Evolutionary conservation across 2,113 vertebrate species (phyloP).

Genomic region (Zosterops japonicus): DNA sequence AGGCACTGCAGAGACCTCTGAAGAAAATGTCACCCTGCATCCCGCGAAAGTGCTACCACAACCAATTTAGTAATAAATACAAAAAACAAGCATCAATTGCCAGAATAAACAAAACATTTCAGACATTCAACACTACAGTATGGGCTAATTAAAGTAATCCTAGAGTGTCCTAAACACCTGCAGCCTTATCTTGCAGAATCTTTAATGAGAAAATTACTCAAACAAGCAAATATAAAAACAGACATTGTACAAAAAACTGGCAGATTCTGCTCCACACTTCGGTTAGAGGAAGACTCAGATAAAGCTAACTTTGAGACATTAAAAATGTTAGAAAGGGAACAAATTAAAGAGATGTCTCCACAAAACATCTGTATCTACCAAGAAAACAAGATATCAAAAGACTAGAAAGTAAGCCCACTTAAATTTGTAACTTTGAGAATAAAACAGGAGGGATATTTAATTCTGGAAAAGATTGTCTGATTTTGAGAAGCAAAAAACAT

Average conservation of each 20-base stretch:
- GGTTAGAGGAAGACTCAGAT: neutral
- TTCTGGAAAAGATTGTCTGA: neutral
- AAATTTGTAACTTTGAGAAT: neutral
- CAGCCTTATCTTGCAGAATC: neutral
- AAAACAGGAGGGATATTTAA: neutral
- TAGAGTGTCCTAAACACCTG: neutral
- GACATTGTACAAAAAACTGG: neutral
- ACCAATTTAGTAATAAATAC: neutral
- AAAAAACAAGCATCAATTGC: neutral
- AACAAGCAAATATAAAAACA: neutral
- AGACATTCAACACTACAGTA: neutral
- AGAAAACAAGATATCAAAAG: neutral
- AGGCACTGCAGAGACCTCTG: neutral
- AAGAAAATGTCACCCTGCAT: neutral
- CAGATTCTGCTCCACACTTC: neutral
- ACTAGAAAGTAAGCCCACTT: neutral
- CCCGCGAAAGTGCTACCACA: neutral
- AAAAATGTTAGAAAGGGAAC: neutral
- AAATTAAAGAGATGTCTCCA: neutral
- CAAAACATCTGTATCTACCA: neutral
- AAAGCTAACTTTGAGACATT: neutral
- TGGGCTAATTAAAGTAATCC: neutral
- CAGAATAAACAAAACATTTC: neutral
- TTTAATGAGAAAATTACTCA: neutral
- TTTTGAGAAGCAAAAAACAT: neutral